Evolutionary conservation across 2,888 invertebrate genomes (phyloP).

Genomic region (Pseudococcus longispinus): DNA sequence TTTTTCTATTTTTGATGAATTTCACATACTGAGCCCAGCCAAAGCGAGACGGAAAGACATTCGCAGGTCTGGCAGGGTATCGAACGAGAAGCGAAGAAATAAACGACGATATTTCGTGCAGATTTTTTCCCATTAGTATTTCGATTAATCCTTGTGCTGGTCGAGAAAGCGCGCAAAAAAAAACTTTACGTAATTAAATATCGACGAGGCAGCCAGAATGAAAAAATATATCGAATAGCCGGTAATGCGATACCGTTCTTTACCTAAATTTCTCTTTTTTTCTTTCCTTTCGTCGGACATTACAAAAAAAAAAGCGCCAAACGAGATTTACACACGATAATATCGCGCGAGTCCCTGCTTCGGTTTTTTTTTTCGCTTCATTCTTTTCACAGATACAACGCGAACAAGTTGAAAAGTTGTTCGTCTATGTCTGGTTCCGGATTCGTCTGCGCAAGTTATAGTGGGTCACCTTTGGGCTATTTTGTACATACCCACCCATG

Average conservation of each 20-base stretch:
- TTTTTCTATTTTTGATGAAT: neutral
- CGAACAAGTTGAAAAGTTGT: constrained; percentile 51
- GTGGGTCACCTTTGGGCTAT: constrained; percentile 54
- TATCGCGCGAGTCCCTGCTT: neutral
- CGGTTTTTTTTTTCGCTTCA: neutral
- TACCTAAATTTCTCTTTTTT: constrained; percentile 54
- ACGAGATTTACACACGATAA: constrained; percentile 48
- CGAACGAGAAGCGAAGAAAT: neutral
- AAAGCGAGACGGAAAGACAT: neutral
- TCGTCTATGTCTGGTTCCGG: constrained; percentile 52
- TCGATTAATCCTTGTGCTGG: neutral
- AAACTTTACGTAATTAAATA: constrained; percentile 46
- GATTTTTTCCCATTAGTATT: constrained; percentile 28
- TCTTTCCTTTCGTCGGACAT: neutral
- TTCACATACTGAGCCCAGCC: neutral
- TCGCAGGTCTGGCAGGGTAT: neutral
- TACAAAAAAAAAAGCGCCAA: constrained; percentile 29
- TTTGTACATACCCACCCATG: constrained; percentile 49
- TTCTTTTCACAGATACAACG: neutral
- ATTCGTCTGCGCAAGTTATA: constrained; percentile 47
- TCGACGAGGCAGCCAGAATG: neutral
- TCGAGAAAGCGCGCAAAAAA: constrained; percentile 35
- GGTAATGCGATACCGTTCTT: constrained; percentile 40
- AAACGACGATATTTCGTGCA: constrained; percentile 23
- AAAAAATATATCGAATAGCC: constrained; percentile 17